Conservation (phyloP, 1,140 invertebrate genomes). For the Whitmania pigra region DNA sequence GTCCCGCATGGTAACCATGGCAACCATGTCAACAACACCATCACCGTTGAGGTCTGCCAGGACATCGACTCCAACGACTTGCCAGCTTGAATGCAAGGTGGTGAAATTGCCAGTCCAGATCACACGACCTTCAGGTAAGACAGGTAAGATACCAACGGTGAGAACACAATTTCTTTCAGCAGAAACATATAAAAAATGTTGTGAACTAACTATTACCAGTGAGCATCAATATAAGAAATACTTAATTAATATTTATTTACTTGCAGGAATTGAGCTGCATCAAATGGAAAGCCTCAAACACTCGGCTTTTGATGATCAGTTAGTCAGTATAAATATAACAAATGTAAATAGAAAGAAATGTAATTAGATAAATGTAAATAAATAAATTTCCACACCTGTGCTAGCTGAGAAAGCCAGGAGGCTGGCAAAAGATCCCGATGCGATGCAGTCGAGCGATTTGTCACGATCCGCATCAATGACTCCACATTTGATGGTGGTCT, state of each 20-base stretch:
- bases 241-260: too few species aligned
- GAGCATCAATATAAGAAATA: too few species aligned
- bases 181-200: too few species aligned
- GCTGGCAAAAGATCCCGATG: conserved; percentile 30
- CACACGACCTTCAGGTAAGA: background rate
- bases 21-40: background rate
- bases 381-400: conserved; percentile 28
- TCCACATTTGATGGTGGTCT: conserved; percentile 32
- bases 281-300: too few species aligned
- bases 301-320: too few species aligned
- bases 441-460: conserved; percentile 33
- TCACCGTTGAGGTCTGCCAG: background rate
- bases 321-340: too few species aligned
- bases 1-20: background rate
- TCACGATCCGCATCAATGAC: conserved; percentile 36
- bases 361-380: background rate
- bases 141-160: background rate
- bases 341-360: too few species aligned
- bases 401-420: conserved; percentile 33
- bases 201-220: too few species aligned
- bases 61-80: background rate
- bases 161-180: background rate
- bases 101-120: background rate
- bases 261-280: too few species aligned
- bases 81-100: background rate